Conservation (phyloP, 1,140 invertebrate species). For the Achatina immaculata region DNA sequence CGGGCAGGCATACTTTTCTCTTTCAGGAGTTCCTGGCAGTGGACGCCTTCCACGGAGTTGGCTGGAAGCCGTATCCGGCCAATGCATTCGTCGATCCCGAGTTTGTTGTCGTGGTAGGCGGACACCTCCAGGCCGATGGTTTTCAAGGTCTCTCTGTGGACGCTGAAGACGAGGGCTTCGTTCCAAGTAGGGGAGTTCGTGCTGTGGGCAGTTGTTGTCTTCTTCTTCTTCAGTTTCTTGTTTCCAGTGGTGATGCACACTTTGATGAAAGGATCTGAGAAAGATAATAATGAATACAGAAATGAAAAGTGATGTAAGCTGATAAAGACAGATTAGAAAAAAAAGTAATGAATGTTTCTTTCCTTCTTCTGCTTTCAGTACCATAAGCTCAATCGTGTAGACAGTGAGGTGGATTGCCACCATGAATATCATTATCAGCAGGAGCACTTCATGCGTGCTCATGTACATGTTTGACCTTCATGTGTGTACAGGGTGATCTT, state of each 20-base stretch:
- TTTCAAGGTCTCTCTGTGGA: conserved; percentile 66
- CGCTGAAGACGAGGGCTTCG: conserved; percentile 64
- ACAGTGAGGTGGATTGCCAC: too few relatives aligned
- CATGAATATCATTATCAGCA: too few relatives aligned
- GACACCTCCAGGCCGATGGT: conserved; percentile 58
- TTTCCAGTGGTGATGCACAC: conserved; percentile 74
- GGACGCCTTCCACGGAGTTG: conserved; percentile 58
- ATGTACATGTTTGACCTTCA: too few relatives aligned
- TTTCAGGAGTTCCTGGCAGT: conserved; percentile 62
- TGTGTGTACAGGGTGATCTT: too few relatives aligned
- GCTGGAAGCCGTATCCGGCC: conserved; percentile 58
- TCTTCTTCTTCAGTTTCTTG: conserved; percentile 71
- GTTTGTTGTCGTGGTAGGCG: conserved; percentile 67
- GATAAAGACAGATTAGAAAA: background rate
- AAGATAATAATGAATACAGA: background rate
- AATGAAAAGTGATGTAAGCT: background rate
- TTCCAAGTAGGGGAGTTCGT: conserved; percentile 62
- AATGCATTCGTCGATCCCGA: conserved; percentile 65
- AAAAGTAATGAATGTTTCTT: background rate
- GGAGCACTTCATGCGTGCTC: too few relatives aligned
- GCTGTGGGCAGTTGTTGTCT: conserved; percentile 60
- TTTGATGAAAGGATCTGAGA: conserved; percentile 73
- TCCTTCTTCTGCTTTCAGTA: background rate
- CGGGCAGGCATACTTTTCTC: conserved; percentile 53
- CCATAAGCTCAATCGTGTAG: background rate